Percentiles rank a stretch among this genome's conserved stretches.
Evolutionary conservation across 2,888 invertebrate species (phyloP).

Genomic region (Priocnemis perturbator): DNA sequence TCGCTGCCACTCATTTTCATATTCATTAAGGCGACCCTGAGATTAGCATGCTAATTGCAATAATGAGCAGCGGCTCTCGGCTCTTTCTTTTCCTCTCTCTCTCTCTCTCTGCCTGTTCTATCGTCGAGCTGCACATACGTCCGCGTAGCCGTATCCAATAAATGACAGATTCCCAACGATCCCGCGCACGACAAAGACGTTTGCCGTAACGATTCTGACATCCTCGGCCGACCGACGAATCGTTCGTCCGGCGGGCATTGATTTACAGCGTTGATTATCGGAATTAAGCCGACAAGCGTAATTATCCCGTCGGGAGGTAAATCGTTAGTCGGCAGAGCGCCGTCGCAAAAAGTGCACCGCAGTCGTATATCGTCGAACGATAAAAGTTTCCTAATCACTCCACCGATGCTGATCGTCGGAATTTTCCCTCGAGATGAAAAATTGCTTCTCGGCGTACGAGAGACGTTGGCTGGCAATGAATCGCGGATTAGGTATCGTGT

Average conservation of each 20-base stretch:
- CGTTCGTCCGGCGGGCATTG: too few species aligned
- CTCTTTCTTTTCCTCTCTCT: not conserved
- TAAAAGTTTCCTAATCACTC: too few species aligned
- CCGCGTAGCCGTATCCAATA: conserved; percentile 10
- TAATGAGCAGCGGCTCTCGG: conserved; percentile 53
- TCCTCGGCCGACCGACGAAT: not conserved
- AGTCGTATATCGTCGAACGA: too few species aligned
- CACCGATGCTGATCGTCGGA: too few species aligned
- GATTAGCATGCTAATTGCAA: conserved; percentile 67
- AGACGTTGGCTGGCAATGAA: not conserved
- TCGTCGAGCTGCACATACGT: not conserved
- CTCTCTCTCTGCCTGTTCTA: conserved; percentile 2
- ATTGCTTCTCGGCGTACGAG: too few species aligned
- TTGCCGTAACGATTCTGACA: conserved; percentile 3
- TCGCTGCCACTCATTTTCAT: conserved; percentile 52
- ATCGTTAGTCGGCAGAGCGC: too few species aligned
- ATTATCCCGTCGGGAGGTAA: conserved; percentile 4
- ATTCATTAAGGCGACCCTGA: conserved; percentile 52
- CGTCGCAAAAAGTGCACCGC: too few species aligned
- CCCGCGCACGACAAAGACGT: not conserved
- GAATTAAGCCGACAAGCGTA: not conserved
- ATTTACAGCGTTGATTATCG: too few species aligned
- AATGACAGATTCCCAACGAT: too few species aligned
- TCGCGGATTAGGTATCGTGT: conserved; percentile 3
- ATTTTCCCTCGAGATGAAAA: too few species aligned